Conservation (phyloP, 1,140 invertebrate species). For the Pinna nobilis region DNA sequence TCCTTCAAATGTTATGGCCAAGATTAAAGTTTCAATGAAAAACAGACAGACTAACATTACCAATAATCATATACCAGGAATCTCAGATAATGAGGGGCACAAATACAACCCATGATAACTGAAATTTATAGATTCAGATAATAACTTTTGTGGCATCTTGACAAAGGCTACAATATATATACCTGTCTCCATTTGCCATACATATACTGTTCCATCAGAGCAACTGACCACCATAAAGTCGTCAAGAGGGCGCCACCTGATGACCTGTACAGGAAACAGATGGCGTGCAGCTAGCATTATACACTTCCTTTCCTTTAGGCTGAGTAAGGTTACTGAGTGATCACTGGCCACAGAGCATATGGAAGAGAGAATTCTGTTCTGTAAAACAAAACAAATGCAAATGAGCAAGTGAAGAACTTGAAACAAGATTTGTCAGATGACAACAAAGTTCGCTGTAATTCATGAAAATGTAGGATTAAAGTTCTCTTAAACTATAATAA, state of each 20-base stretch:
- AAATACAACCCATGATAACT: neutral
- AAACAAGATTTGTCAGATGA: neutral
- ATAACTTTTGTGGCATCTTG: neutral
- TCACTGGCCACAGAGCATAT: constrained; percentile 98
- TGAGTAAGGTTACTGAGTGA: constrained; percentile 96
- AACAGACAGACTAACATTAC: too few species aligned
- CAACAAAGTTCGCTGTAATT: neutral
- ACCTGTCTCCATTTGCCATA: constrained; percentile 99
- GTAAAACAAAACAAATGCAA: too few species aligned
- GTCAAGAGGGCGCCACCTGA: constrained; percentile 98
- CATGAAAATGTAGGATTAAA: neutral
- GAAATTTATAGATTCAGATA: neutral
- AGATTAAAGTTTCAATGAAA: too few species aligned
- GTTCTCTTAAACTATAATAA: too few species aligned
- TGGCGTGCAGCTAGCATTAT: constrained; percentile 96
- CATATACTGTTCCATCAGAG: constrained; percentile 97
- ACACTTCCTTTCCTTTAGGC: constrained; percentile 95
- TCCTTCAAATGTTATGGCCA: too few species aligned
- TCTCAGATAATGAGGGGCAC: neutral
- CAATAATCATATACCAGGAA: too few species aligned
- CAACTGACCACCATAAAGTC: constrained; percentile 99
- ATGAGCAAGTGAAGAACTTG: neutral
- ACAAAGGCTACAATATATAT: neutral
- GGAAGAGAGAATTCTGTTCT: constrained; percentile 94
- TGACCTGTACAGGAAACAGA: constrained; percentile 95